phyloP scores from a whole-genome alignment of 2,888 invertebrate genomes.

The Linnaemya vulpina region DNA sequence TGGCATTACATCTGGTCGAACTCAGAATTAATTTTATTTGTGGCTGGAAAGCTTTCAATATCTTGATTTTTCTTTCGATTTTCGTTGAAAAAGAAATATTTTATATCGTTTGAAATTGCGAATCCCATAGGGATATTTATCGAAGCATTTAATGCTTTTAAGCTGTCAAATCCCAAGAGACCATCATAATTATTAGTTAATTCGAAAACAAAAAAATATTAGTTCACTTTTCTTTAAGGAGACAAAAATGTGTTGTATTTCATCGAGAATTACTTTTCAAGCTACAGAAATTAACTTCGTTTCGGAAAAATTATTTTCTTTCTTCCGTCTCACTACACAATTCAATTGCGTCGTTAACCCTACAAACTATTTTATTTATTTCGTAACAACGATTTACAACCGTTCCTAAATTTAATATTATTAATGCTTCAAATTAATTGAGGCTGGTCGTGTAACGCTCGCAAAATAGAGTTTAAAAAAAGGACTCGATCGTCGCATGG shows the following conservation, averaged over 20 bases:
- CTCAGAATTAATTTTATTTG: neutral
- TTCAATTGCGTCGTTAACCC: no score
- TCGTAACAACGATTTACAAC: no score
- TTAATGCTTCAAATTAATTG: no score
- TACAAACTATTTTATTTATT: no score
- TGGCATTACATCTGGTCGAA: neutral
- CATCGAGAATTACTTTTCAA: neutral
- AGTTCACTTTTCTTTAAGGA: neutral
- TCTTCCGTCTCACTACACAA: no score
- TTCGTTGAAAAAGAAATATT: conserved; percentile 1
- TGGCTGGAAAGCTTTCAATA: neutral
- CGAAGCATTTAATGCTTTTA: neutral
- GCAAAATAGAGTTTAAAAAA: no score
- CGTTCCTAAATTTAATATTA: no score
- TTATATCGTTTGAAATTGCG: neutral
- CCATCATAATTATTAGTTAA: neutral
- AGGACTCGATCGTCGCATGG: no score
- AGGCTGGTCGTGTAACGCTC: no score
- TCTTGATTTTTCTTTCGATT: neutral
- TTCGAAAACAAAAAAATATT: neutral
- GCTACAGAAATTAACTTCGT: no score
- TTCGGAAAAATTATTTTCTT: no score
- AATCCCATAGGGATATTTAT: neutral
- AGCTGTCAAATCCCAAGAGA: no score
- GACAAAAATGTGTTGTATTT: neutral